Evolutionary conservation across 1,140 invertebrate genomes (phyloP), one percentile per base, ranked within the genome.

Genomic region (Ditylenchus dipsaci): DNA sequence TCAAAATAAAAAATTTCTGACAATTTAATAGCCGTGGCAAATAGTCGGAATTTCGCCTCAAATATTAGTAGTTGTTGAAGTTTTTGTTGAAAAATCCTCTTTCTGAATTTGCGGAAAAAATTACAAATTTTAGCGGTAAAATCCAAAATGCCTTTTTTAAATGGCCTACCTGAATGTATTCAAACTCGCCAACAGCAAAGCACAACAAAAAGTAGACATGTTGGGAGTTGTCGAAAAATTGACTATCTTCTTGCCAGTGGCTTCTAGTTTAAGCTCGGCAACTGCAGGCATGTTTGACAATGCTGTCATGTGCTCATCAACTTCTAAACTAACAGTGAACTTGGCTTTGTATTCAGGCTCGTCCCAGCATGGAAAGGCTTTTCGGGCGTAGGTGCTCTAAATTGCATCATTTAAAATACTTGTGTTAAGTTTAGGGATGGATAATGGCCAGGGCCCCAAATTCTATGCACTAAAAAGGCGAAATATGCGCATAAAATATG

Each of bases 361-460:
- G 84, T 97, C 95, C 82, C 95, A 95, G 83, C 93, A 95, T 0
- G 94, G 93, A 82, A 97, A 98, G 0, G 93, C 92, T 67, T 90
- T 88, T 19, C 95, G 87, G 0, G 95, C 95, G 60, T 78, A 82
- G n/a, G 73, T 82, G 15, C 74, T 77, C 76, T 78, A 19, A 29
- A 78, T n/a, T n/a, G n/a, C n/a, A n/a, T n/a, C n/a, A n/a, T n/a
- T n/a, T n/a, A n/a, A n/a, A n/a, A n/a, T n/a, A n/a, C n/a, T n/a
- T n/a, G n/a, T n/a, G n/a, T n/a, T n/a, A n/a, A n/a, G n/a, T n/a
- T n/a, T n/a, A n/a, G n/a, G n/a, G n/a, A n/a, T n/a, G n/a, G n/a
- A n/a, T n/a, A n/a, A n/a, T n/a, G n/a, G n/a, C n/a, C n/a, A n/a
- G n/a, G n/a, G n/a, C n/a, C n/a, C n/a, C n/a, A n/a, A n/a, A n/a